Conservation (phyloP, 2,113 vertebrate genomes). For the Etheostoma spectabile region DNA sequence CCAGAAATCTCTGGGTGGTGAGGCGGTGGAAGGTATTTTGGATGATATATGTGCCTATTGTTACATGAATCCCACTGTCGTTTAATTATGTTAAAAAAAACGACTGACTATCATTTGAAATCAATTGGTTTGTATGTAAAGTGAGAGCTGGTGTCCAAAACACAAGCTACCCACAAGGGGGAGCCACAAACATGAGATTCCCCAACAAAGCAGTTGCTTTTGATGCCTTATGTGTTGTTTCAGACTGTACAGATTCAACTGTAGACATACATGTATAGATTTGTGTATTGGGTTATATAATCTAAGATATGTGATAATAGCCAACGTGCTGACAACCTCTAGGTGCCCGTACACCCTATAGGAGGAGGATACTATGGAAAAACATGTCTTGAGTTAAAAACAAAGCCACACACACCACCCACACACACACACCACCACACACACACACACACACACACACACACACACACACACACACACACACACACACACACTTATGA, state of each 20-base stretch:
- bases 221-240: not conserved
- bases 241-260: not conserved
- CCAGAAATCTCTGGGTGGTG: conserved; percentile 32
- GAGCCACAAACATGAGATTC: conserved; percentile 51
- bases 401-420: conserved; percentile 1
- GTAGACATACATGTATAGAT: not conserved
- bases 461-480: too few species aligned
- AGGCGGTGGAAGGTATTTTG: not conserved
- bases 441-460: too few species aligned
- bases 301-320: not conserved
- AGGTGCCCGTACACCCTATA: not conserved
- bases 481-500: conserved; percentile 17
- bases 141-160: not conserved
- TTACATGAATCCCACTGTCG: not conserved
- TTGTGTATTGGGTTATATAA: not conserved
- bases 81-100: not conserved
- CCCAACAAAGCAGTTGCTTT: not conserved
- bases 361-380: conserved; percentile 13
- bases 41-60: not conserved
- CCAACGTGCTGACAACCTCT: not conserved
- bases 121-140: conserved; percentile 5
- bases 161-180: conserved; percentile 66
- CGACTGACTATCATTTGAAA: not conserved
- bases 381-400: conserved; percentile 44
- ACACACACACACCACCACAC: too few species aligned